These are phyloP conservation scores for Vanessa atalanta DNA, from an alignment of 1,140 invertebrate genomes.

Conservation along the genomic window DNA sequence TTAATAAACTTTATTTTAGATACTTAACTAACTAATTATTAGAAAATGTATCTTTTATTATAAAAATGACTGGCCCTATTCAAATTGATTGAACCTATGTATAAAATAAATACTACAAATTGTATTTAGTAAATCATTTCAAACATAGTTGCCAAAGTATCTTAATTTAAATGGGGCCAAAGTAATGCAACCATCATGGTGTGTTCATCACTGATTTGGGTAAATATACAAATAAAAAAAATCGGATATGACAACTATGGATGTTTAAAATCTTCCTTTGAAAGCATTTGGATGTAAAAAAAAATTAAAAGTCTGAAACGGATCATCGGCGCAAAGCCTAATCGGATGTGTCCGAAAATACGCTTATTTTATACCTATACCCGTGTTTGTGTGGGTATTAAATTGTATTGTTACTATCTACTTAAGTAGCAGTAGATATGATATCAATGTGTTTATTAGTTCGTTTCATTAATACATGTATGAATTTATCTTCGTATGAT, in stretches of 20 bases:
- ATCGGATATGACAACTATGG: conserved; percentile 22
- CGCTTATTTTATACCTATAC: conserved; percentile 79
- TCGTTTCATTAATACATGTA: conserved; percentile 34
- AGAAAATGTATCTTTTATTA: not conserved
- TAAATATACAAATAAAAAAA: conserved; percentile 3
- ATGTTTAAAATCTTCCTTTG: conserved; percentile 15
- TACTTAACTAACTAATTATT: not conserved
- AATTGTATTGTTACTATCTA: conserved; percentile 67
- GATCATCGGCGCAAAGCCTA: conserved; percentile 58
- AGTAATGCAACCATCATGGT: not conserved
- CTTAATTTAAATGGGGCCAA: conserved; percentile 18
- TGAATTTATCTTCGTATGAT: conserved; percentile 9
- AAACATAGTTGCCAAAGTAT: not conserved
- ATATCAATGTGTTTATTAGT: conserved; percentile 31
- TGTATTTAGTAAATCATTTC: not conserved
- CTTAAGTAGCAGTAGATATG: conserved; percentile 59
- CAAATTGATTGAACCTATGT: not conserved
- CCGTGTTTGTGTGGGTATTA: conserved; percentile 68
- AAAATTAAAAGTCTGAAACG: conserved; percentile 66
- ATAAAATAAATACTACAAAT: not conserved
- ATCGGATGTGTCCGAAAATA: conserved; percentile 73
- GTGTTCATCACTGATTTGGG: not conserved
- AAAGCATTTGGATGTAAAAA: conserved; percentile 37
- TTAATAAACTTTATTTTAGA: too few species aligned
- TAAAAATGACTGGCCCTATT: not conserved